These are phyloP conservation scores for Meghimatium bilineatum DNA, from an alignment of 2,888 invertebrate genomes.

Conservation along the genomic window DNA sequence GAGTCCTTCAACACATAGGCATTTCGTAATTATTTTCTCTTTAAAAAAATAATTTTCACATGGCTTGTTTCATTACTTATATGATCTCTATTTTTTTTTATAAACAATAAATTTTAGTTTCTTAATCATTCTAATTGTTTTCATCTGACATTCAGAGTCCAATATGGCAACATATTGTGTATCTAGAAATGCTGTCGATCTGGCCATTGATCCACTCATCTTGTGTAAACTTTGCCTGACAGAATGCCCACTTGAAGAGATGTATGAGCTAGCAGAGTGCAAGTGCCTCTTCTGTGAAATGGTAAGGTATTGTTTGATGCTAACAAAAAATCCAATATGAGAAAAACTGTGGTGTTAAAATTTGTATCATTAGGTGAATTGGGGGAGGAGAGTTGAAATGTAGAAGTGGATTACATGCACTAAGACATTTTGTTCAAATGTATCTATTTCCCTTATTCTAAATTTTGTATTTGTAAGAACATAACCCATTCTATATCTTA, in stretches of 20 bases:
- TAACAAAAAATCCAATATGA: too few relatives aligned
- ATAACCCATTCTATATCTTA: too few relatives aligned
- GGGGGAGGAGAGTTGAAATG: too few relatives aligned
- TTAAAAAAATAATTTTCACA: not conserved
- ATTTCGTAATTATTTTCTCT: too few relatives aligned
- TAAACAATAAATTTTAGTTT: too few relatives aligned
- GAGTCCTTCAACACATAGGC: too few relatives aligned
- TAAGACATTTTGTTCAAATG: too few relatives aligned
- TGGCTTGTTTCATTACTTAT: not conserved
- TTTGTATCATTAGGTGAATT: too few relatives aligned
- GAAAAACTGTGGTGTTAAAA: too few relatives aligned
- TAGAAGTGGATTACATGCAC: too few relatives aligned
- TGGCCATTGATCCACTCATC: slow-evolving; percentile 72
- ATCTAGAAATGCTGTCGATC: slow-evolving; percentile 65
- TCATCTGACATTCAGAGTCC: not conserved
- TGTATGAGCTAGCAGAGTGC: slow-evolving; percentile 71
- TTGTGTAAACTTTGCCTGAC: slow-evolving; percentile 71
- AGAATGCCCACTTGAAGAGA: slow-evolving; percentile 67
- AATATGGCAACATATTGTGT: slow-evolving; percentile 68
- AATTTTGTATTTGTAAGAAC: too few relatives aligned
- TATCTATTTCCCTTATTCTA: too few relatives aligned
- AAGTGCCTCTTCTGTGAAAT: slow-evolving; percentile 72
- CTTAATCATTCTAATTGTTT: not conserved
- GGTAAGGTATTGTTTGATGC: slow-evolving; percentile 56
- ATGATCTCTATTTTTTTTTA: not conserved